Percentiles rank a stretch among this genome's conserved stretches.
phyloP scores from a whole-genome alignment of 1,140 invertebrate species.

The Euura saliciscinereae region DNA sequence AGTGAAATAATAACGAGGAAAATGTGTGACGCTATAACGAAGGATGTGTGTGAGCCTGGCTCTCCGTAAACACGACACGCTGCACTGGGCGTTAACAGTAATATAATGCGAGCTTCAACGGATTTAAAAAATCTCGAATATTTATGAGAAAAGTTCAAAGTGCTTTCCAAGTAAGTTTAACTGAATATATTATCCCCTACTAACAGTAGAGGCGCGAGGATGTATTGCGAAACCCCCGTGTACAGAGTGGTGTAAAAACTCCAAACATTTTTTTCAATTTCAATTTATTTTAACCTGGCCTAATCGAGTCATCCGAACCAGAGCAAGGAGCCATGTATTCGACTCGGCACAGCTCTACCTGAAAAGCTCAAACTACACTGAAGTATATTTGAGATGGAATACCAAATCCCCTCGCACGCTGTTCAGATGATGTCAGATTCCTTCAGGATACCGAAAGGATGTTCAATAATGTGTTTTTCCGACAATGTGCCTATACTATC shows the following conservation, averaged over 20 bases:
- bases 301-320: too few species aligned
- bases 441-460: background rate
- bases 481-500: too few species aligned
- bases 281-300: background rate
- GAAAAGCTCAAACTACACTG: background rate
- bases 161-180: conserved; percentile 28
- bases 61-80: too few species aligned
- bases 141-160: conserved; percentile 36
- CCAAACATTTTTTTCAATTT: background rate
- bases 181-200: conserved; percentile 12
- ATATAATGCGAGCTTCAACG: conserved; percentile 24
- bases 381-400: background rate
- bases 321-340: background rate
- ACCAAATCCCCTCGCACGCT: background rate
- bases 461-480: too few species aligned
- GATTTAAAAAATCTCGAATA: conserved; percentile 27
- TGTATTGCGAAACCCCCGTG: background rate
- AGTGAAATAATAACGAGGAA: background rate
- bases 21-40: background rate
- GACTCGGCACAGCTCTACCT: background rate
- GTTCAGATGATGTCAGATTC: background rate
- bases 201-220: background rate
- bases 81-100: conserved; percentile 26
- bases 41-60: background rate
- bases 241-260: background rate